Percentiles rank a stretch among this genome's conserved stretches.
Conservation (phyloP, 1,140 invertebrate species). For the Wiebesia pumilae region DNA sequence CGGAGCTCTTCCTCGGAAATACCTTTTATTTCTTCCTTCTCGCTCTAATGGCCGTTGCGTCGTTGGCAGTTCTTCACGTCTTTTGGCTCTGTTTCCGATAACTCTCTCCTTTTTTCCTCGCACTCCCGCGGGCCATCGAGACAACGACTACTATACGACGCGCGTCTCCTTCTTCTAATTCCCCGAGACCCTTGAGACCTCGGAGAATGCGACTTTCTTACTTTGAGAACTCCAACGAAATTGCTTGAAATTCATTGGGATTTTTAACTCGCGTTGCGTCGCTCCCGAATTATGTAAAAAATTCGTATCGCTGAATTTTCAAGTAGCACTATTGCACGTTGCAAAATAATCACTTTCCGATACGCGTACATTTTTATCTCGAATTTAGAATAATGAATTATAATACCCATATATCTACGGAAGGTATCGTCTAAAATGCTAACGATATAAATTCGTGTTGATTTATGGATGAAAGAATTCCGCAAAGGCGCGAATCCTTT, state of each 20-base stretch:
- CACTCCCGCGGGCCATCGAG: background rate
- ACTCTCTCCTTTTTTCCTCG: background rate
- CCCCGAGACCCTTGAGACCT: background rate
- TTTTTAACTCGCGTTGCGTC: background rate
- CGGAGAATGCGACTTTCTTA: background rate
- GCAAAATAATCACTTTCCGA: no score
- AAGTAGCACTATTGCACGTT: no score
- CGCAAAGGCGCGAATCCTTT: no score
- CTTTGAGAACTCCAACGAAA: background rate
- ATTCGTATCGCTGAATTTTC: no score
- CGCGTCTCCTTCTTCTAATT: background rate
- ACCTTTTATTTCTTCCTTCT: slow-evolving; percentile 32
- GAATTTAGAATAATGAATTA: no score
- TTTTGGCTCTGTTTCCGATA: slow-evolving; percentile 37
- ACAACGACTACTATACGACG: background rate
- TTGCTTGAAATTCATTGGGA: background rate
- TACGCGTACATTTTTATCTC: no score
- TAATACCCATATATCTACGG: no score
- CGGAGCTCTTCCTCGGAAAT: background rate
- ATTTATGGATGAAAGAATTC: no score
- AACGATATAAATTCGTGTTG: no score
- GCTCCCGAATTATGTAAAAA: no score
- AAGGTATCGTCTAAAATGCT: no score
- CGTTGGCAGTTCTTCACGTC: slow-evolving; percentile 21
- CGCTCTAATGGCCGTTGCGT: slow-evolving; percentile 30